These are phyloP conservation scores for Trogon melanurus DNA, from an alignment of 2,113 vertebrate species.

Conservation along the genomic window DNA sequence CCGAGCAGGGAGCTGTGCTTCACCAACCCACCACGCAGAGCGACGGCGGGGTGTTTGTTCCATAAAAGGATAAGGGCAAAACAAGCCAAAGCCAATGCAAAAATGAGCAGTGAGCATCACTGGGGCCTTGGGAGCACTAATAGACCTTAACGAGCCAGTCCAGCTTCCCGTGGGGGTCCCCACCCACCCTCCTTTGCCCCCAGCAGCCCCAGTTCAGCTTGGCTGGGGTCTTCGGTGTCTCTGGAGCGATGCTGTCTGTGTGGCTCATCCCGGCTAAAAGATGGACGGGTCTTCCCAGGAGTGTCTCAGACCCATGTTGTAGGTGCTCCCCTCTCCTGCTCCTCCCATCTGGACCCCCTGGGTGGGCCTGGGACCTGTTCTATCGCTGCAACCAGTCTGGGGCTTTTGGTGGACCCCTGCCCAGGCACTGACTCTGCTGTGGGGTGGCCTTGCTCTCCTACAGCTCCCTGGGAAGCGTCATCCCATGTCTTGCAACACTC, in stretches of 20 bases:
- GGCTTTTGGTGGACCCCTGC: fast-evolving
- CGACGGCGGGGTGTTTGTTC: fast-evolving
- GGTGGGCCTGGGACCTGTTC: not conserved
- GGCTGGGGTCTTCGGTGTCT: not conserved
- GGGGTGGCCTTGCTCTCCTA: not conserved
- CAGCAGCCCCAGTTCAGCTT: not conserved
- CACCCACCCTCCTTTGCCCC: not conserved
- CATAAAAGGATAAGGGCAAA: not conserved
- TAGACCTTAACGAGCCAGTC: not conserved
- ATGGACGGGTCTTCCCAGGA: too few relatives aligned
- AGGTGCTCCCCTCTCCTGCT: not conserved
- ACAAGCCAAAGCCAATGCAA: not conserved
- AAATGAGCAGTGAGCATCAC: not conserved
- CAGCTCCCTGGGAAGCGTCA: not conserved
- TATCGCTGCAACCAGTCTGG: too few relatives aligned
- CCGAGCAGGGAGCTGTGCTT: not conserved
- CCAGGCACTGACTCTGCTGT: not conserved
- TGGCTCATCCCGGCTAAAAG: fast-evolving
- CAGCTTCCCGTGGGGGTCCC: not conserved
- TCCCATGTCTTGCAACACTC: not conserved
- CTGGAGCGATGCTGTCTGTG: fast-evolving
- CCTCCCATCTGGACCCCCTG: not conserved
- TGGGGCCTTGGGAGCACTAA: not conserved
- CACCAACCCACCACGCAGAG: fast-evolving
- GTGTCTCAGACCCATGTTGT: fast-evolving